These are phyloP conservation scores for Sigmodon hispidus DNA, from an alignment of 2,113 vertebrate genomes.

Conservation along the genomic window DNA sequence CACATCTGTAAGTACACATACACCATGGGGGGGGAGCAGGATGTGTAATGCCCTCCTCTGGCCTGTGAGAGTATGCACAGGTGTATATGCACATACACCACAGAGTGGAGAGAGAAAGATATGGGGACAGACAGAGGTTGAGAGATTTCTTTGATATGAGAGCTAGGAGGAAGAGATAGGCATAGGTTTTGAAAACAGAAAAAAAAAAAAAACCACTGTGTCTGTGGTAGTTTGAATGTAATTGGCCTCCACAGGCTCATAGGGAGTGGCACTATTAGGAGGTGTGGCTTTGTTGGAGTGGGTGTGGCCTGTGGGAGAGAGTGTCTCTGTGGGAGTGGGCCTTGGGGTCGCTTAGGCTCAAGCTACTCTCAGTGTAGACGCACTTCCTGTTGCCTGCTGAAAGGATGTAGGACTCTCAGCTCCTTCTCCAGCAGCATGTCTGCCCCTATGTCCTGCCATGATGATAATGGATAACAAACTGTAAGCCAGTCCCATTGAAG, in stretches of 20 bases:
- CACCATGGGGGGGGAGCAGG: accelerated
- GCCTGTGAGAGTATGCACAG: not conserved
- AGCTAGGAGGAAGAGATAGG: not conserved
- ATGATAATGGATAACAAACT: not conserved
- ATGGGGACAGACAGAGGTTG: not conserved
- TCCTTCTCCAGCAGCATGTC: not conserved
- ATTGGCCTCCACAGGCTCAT: not conserved
- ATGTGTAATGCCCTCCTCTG: not conserved
- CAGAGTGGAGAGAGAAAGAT: not conserved
- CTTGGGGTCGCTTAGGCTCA: not conserved
- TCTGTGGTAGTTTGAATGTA: not conserved
- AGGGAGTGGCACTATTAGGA: not conserved
- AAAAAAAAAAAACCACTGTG: not conserved
- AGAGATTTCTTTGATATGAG: not conserved
- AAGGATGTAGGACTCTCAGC: not conserved
- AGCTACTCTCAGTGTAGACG: not conserved
- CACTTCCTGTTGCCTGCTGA: not conserved
- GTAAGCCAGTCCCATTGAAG: not conserved
- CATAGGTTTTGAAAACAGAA: not conserved
- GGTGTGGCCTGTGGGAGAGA: no score
- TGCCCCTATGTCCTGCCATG: not conserved
- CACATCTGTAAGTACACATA: not conserved
- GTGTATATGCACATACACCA: not conserved
- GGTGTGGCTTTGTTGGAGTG: not conserved
- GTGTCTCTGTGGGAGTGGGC: not conserved